Percentiles rank a stretch among this genome's conserved stretches.
phyloP scores from a whole-genome alignment of 2,888 invertebrate species.

The Sialis lutaria region DNA sequence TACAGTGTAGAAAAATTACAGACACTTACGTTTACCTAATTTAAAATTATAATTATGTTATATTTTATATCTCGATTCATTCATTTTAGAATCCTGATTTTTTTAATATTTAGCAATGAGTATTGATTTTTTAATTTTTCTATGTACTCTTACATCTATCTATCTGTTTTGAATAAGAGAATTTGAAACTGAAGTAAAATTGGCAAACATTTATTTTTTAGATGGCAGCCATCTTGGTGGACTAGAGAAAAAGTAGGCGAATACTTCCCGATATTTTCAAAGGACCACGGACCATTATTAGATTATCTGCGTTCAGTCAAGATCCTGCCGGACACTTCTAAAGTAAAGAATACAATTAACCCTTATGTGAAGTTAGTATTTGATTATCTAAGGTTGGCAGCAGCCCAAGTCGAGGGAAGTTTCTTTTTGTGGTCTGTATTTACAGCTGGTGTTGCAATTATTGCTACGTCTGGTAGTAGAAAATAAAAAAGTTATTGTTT shows the following conservation, averaged over 20 bases:
- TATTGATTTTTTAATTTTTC: too few relatives aligned
- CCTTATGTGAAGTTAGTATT: constrained; percentile 27
- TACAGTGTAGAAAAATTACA: too few relatives aligned
- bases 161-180: too few relatives aligned
- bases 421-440: constrained; percentile 35
- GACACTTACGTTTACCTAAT: too few relatives aligned
- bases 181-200: too few relatives aligned
- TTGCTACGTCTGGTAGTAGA: constrained; percentile 20
- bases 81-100: too few relatives aligned
- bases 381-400: constrained; percentile 27
- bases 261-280: constrained; percentile 39
- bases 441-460: constrained; percentile 35
- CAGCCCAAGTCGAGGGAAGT: constrained; percentile 30
- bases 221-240: constrained; percentile 33
- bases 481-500: constrained; percentile 1
- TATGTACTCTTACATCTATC: too few relatives aligned
- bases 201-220: constrained; percentile 11
- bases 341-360: constrained; percentile 20
- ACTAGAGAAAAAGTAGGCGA: constrained; percentile 33
- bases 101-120: too few relatives aligned
- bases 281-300: constrained; percentile 34
- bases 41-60: too few relatives aligned
- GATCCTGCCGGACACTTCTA: constrained; percentile 24
- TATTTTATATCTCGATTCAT: too few relatives aligned
- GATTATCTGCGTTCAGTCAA: constrained; percentile 39